Evolutionary conservation across 2,113 vertebrate genomes (phyloP).

Genomic region (Cinclus cinclus): DNA sequence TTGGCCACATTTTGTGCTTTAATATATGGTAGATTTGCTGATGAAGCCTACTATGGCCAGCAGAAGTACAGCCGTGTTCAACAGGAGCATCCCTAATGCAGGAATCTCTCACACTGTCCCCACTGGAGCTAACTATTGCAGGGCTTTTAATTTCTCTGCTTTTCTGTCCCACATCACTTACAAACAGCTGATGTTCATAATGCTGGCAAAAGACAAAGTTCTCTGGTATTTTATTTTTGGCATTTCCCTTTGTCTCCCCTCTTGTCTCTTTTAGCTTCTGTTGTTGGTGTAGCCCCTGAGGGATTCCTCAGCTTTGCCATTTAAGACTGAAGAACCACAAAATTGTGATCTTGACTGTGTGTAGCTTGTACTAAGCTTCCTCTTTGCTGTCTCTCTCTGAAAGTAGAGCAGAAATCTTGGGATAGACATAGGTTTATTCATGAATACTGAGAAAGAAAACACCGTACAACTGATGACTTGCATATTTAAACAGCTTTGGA

Average conservation of each 20-base stretch:
- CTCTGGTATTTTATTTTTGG: neutral
- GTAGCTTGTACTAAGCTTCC: neutral
- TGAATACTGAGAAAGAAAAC: neutral
- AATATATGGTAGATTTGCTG: neutral
- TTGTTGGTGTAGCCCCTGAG: neutral
- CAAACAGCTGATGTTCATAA: neutral
- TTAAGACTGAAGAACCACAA: slow-evolving; percentile 15
- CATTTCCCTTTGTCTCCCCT: neutral
- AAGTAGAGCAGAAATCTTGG: neutral
- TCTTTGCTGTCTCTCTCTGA: neutral
- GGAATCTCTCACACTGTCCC: neutral
- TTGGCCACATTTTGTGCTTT: neutral
- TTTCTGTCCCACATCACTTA: neutral
- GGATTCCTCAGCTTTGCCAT: neutral
- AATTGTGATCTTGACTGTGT: neutral
- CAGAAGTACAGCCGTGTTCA: neutral
- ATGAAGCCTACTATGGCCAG: neutral
- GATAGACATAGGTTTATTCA: neutral
- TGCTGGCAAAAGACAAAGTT: neutral
- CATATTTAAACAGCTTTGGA: neutral
- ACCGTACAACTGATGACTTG: neutral
- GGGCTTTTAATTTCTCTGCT: neutral
- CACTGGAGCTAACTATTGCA: neutral
- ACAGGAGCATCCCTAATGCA: neutral
- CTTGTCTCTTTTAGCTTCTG: neutral